These are phyloP conservation scores for Albula glossodonta DNA, from an alignment of 2,113 vertebrate genomes.

Conservation along the genomic window DNA sequence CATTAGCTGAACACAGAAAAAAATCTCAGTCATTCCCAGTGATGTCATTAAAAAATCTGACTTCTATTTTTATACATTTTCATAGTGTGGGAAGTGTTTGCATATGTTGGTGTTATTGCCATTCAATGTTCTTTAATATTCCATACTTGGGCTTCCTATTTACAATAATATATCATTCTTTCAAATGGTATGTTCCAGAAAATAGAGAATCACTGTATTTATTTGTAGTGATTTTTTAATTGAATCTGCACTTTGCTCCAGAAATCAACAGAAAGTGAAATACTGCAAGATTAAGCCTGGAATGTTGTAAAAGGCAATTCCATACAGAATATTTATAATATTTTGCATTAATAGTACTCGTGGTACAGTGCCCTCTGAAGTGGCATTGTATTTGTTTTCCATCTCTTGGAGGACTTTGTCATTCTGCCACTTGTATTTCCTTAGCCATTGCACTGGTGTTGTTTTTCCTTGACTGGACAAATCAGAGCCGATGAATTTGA, in stretches of 20 bases:
- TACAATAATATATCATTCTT: not conserved
- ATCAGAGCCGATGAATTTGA: not conserved
- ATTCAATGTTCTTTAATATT: not conserved
- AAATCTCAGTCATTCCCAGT: too few species aligned
- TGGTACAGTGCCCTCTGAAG: not conserved
- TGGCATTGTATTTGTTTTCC: not conserved
- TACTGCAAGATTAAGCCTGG: not conserved
- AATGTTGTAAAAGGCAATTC: not conserved
- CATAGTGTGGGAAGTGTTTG: not conserved
- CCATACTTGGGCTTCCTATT: not conserved
- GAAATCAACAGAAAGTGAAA: not conserved
- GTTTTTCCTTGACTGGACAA: constrained; percentile 11
- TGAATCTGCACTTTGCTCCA: not conserved
- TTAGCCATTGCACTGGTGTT: not conserved
- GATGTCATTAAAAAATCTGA: not conserved
- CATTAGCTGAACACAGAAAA: constrained; percentile 18
- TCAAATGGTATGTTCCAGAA: too few species aligned
- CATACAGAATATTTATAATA: not conserved
- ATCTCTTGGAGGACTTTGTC: not conserved
- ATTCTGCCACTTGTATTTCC: not conserved
- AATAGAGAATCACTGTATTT: not conserved
- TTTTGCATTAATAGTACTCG: not conserved
- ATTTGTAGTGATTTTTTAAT: not conserved
- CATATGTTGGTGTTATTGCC: not conserved
- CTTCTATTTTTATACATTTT: constrained; percentile 10